These are phyloP conservation scores for Austrofundulus limnaeus DNA, from an alignment of 2,113 vertebrate species.

Conservation along the genomic window DNA sequence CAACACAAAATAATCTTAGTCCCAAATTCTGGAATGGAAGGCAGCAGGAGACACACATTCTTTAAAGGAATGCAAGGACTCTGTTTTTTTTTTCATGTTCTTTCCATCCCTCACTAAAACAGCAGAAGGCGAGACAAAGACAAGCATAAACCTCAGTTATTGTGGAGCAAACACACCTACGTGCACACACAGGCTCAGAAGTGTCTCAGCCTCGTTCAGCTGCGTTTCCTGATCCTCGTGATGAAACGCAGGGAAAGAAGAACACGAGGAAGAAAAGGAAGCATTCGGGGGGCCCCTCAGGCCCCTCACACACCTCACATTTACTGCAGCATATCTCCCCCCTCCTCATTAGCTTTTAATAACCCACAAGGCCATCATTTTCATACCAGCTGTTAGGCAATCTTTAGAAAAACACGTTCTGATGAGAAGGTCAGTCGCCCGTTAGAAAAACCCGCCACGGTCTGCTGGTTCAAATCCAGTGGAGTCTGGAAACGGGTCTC, in stretches of 20 bases:
- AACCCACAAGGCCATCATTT: conserved; percentile 54
- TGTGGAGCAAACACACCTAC: conserved; percentile 13
- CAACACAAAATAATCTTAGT: no score
- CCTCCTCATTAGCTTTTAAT: conserved; percentile 54
- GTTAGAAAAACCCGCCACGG: conserved; percentile 30
- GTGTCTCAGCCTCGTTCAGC: conserved; percentile 24
- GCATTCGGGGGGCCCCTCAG: conserved; percentile 11
- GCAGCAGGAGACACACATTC: no score
- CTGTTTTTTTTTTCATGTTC: neutral
- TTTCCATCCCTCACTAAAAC: conserved; percentile 13
- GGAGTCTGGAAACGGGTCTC: no score
- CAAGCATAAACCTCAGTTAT: conserved; percentile 45
- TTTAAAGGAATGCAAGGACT: no score
- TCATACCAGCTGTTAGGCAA: conserved; percentile 51
- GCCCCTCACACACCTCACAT: conserved; percentile 27
- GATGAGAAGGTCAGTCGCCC: conserved; percentile 52
- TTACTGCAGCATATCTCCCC: conserved; percentile 37
- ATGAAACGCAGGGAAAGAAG: conserved; percentile 30
- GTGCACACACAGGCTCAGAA: neutral
- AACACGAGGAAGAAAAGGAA: conserved; percentile 39
- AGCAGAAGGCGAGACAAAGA: conserved; percentile 17
- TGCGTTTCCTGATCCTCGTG: conserved; percentile 17
- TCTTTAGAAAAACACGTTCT: conserved; percentile 39
- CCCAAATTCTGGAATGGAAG: no score
- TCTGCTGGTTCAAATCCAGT: conserved; percentile 18